Evolutionary conservation across 2,888 invertebrate genomes (phyloP).

Genomic region (Salticus scenicus): DNA sequence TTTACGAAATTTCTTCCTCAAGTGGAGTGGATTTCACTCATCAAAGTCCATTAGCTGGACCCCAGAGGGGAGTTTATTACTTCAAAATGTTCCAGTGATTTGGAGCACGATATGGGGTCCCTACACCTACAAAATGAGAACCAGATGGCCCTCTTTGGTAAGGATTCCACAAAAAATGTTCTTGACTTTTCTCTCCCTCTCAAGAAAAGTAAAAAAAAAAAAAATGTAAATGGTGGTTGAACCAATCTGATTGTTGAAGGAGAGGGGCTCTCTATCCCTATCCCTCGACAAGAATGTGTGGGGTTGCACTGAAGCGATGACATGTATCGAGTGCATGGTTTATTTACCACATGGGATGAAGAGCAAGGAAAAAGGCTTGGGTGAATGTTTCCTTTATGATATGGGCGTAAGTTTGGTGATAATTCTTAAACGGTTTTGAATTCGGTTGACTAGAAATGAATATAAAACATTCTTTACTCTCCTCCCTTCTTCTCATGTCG

Average conservation of each 20-base stretch:
- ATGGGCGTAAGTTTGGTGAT: not conserved
- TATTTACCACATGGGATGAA: not conserved
- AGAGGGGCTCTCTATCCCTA: conserved; percentile 5
- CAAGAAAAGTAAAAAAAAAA: not conserved
- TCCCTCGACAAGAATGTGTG: conserved; percentile 36
- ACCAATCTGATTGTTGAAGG: not conserved
- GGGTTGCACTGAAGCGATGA: conserved; percentile 16
- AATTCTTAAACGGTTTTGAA: conserved; percentile 5
- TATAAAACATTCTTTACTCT: not conserved
- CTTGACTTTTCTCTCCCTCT: not conserved
- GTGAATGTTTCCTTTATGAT: not conserved
- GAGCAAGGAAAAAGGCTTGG: not conserved
- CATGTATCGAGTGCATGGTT: conserved; percentile 3
- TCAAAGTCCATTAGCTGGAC: conserved; percentile 34
- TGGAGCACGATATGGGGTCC: not conserved
- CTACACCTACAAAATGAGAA: conserved; percentile 24
- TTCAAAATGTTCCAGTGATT: not conserved
- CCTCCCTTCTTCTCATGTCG: not conserved
- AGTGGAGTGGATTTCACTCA: conserved; percentile 52
- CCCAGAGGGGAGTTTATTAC: conserved; percentile 9
- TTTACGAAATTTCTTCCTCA: conserved; percentile 20
- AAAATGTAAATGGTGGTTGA: not conserved
- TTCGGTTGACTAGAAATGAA: not conserved
- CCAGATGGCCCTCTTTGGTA: conserved; percentile 43
- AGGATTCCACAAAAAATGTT: not conserved